phyloP scores from a whole-genome alignment of 2,888 invertebrate species.

The Sphinx pinastri region DNA sequence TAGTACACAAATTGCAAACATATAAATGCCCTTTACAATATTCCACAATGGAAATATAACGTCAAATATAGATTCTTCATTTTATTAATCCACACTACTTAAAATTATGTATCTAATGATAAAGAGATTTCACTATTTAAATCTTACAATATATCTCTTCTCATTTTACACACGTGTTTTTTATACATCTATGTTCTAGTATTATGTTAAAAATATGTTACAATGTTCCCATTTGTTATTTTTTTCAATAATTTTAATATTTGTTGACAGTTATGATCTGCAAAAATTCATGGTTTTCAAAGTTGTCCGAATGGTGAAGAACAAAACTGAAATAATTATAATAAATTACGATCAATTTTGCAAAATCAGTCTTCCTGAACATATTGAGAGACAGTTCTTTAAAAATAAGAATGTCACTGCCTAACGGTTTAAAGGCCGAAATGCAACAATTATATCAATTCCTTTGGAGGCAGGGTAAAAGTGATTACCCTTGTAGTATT shows the following conservation, averaged over 20 bases:
- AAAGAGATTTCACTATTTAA: conserved; percentile 73
- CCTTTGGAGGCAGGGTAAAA: conserved; percentile 48
- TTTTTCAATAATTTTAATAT: conserved; percentile 48
- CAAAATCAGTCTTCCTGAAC: conserved; percentile 60
- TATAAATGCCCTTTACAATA: conserved; percentile 77
- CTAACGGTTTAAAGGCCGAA: conserved; percentile 49
- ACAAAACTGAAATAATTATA: conserved; percentile 28
- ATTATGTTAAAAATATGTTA: conserved; percentile 83
- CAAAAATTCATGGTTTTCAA: conserved; percentile 29
- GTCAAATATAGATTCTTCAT: conserved; percentile 69
- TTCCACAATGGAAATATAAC: conserved; percentile 67
- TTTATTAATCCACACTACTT: conserved; percentile 67
- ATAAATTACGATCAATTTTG: conserved; percentile 33
- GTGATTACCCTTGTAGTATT: conserved; percentile 11
- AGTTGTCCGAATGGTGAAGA: conserved; percentile 32
- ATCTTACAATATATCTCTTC: conserved; percentile 77
- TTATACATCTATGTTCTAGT: conserved; percentile 78
- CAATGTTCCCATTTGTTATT: conserved; percentile 84
- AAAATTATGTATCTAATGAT: conserved; percentile 74
- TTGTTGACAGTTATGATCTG: conserved; percentile 52
- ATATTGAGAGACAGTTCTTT: conserved; percentile 42
- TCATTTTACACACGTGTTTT: conserved; percentile 63
- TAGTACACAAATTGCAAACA: conserved; percentile 67
- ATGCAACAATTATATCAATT: conserved; percentile 60
- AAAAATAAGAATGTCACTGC: conserved; percentile 37